These are phyloP conservation scores for Motacilla tschutschensis DNA, from an alignment of 2,113 vertebrate genomes.

Conservation along the genomic window DNA sequence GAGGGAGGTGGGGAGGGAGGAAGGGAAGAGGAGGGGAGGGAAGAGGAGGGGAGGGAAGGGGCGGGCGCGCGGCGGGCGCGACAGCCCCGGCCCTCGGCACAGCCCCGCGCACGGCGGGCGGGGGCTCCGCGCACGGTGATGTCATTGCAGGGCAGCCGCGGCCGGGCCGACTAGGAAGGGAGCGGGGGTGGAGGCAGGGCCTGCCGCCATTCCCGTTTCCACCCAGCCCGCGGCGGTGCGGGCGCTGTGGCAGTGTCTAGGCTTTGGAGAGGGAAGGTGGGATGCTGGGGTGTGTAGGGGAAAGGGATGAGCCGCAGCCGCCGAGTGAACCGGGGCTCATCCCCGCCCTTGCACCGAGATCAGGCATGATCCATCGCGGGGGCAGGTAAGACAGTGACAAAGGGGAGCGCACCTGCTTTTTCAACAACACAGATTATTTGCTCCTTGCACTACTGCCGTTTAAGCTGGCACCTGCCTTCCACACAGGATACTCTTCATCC, in stretches of 20 bases:
- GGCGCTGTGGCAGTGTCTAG: background rate
- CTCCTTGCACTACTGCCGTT: background rate
- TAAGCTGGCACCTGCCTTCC: fast-evolving
- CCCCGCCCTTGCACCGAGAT: fast-evolving
- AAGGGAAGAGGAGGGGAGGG: background rate
- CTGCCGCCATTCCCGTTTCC: no score
- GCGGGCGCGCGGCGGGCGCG: no score
- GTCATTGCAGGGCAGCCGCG: constrained; percentile 62
- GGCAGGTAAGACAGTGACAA: background rate
- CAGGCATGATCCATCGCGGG: fast-evolving
- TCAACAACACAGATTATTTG: fast-evolving
- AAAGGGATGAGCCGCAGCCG: background rate
- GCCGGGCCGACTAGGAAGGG: no score
- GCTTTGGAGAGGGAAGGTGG: background rate
- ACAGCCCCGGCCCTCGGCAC: background rate
- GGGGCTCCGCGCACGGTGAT: constrained; percentile 65
- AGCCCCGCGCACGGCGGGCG: background rate
- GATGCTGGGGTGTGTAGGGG: background rate
- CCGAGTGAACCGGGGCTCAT: fast-evolving
- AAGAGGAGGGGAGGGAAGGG: background rate
- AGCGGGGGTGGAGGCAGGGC: background rate
- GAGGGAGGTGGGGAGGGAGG: background rate
- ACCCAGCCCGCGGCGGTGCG: fast-evolving
- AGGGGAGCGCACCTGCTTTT: fast-evolving
- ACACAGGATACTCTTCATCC: background rate